Evolutionary conservation across 2,888 invertebrate species (phyloP), one percentile per base, ranked within the genome.

Genomic region (Cremastinae sp.): DNA sequence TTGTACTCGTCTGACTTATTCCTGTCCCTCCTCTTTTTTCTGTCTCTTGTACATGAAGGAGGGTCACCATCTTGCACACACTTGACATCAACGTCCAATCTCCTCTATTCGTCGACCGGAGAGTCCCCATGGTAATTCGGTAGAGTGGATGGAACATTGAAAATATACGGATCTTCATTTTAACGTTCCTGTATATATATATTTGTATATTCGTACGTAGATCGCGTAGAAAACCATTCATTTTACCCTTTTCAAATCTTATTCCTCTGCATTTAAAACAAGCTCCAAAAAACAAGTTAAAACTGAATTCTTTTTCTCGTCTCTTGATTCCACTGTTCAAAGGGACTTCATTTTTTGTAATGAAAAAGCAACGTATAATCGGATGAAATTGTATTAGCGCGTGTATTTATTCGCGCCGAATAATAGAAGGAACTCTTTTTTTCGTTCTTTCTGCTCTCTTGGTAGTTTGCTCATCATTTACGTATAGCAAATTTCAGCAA

Each of bases 91-190:
- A 20, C 10, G 68, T 76, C 69, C 69, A 61, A 73, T 76, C 41
- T 64, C 53, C 35, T 59, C 62, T 49, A 37, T 49, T 39, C 64
- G 61, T n/a, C 58, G 49, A 56, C 56, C 20, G n/a, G 49, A 49
- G 55, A 53, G 79, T 83, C 82, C 82, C 81, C 75, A 80, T 78
- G 81, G 81, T 84, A 83, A 84, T 84, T 83, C 81, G 78, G 78
- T 79, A 81, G 80, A 83, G 81, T 84, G 80, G 76, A 81, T 75
- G 64, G 35, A 35, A 66, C 49, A 35, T 39, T 35, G 47, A 61
- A 2, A 16, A 14, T 55, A 47, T 64, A 37, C 37, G 18, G 9
- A 28, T 4, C 35, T 12, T 10, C 49, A 9, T 5, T 18, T 12
- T n/a, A n/a, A 12, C 39, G n/a, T 5, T 35, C 10, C 20, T 35